A percentile compares a stretch with the other conserved stretches of the same genome.
phyloP scores from a whole-genome alignment of 1,140 invertebrate species.

The Drosophila pallidifrons region DNA sequence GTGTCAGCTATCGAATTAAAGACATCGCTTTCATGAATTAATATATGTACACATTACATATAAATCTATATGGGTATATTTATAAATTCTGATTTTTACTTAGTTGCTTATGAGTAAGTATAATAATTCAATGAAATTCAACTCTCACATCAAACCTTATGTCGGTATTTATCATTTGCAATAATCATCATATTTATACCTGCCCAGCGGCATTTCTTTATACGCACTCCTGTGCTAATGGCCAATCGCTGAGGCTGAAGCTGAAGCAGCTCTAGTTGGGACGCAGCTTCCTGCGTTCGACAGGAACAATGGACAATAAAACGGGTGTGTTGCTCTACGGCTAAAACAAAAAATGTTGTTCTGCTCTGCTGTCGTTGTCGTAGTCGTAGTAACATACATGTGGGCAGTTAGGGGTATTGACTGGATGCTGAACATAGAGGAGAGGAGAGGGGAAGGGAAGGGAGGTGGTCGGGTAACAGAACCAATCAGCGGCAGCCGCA shows the following conservation, averaged over 20 bases:
- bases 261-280: conserved; percentile 1
- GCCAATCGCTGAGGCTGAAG: conserved; percentile 27
- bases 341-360: conserved; percentile 73
- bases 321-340: conserved; percentile 73
- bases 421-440: neutral
- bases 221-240: conserved; percentile 13
- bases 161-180: no score
- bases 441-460: neutral
- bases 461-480: conserved; percentile 32
- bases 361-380: conserved; percentile 30
- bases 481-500: conserved; percentile 74
- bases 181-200: neutral
- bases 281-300: conserved; percentile 22
- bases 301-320: conserved; percentile 64
- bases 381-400: conserved; percentile 14
- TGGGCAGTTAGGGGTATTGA: conserved; percentile 15
- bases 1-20: no score
- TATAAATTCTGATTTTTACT: no score
- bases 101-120: no score
- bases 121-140: no score
- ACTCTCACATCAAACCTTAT: no score
- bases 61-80: no score
- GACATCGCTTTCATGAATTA: no score
- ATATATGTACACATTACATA: no score
- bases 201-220: neutral